Percentiles rank a stretch among this genome's conserved stretches.
Evolutionary conservation across 2,888 invertebrate species (phyloP).

Genomic region (Embidobia sp.): DNA sequence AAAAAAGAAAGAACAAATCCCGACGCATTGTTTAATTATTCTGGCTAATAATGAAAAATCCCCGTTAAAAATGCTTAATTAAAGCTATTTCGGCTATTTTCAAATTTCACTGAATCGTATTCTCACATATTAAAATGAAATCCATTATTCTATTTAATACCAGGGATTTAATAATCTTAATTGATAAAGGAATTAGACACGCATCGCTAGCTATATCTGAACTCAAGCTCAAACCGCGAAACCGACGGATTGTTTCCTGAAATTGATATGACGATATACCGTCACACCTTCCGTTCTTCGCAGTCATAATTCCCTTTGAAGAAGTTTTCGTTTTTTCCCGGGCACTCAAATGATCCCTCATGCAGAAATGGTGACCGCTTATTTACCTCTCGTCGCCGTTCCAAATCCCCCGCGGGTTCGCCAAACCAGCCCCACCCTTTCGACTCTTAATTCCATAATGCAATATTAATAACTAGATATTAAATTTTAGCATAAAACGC

Average conservation of each 20-base stretch:
- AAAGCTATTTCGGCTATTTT: background rate
- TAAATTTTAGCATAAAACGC: slow-evolving; percentile 6
- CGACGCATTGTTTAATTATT: no score
- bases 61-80: background rate
- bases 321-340: background rate
- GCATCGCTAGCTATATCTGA: slow-evolving; percentile 41
- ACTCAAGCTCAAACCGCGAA: slow-evolving; percentile 27
- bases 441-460: background rate
- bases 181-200: slow-evolving; percentile 45
- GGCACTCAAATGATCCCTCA: background rate
- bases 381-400: slow-evolving; percentile 3
- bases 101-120: slow-evolving; percentile 1
- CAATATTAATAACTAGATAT: slow-evolving; percentile 18
- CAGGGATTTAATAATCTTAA: slow-evolving; percentile 13
- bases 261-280: slow-evolving; percentile 24
- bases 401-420: slow-evolving; percentile 11
- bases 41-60: background rate
- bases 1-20: no score
- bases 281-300: slow-evolving; percentile 7
- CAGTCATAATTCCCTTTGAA: background rate
- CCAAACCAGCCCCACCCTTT: background rate
- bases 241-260: slow-evolving; percentile 34
- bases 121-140: slow-evolving; percentile 13
- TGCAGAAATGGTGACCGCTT: background rate
- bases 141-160: slow-evolving; percentile 28